Evolutionary conservation across 2,113 vertebrate genomes (phyloP).

Genomic region (Thymallus thymallus): DNA sequence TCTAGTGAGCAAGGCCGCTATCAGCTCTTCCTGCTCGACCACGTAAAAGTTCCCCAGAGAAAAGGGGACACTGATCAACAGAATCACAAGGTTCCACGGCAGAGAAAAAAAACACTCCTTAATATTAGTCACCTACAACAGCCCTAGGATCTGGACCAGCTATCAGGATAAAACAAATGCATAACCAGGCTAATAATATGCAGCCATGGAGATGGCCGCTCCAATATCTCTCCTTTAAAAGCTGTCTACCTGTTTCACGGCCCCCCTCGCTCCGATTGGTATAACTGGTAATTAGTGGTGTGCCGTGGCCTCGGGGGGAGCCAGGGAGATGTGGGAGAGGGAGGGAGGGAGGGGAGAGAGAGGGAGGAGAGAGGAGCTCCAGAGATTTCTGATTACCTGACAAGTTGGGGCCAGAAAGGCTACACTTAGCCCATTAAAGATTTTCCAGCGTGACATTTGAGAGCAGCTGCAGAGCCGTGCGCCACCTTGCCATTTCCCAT

Average conservation of each 20-base stretch:
- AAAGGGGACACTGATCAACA: conserved; percentile 28
- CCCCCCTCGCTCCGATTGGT: conserved; percentile 82
- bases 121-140: background rate
- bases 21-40: conserved; percentile 7
- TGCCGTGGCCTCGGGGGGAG: conserved; percentile 82
- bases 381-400: conserved; percentile 94
- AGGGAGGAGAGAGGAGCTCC: conserved; percentile 66
- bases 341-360: conserved; percentile 75
- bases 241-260: conserved; percentile 80
- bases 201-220: conserved; percentile 41
- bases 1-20: background rate
- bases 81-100: conserved; percentile 30
- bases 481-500: conserved; percentile 93
- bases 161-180: conserved; percentile 40
- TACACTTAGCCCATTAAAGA: conserved; percentile 99
- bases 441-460: conserved; percentile 98
- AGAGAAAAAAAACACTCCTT: background rate
- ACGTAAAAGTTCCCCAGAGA: conserved; percentile 32
- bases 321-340: conserved; percentile 66
- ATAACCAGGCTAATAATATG: conserved; percentile 59
- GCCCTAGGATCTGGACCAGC: background rate
- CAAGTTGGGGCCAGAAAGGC: conserved; percentile 98
- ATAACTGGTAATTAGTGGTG: conserved; percentile 91
- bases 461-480: conserved; percentile 81
- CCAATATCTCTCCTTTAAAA: conserved; percentile 73